These are phyloP conservation scores for Trinorchestia longiramus DNA, from an alignment of 1,140 invertebrate species.

Conservation along the genomic window DNA sequence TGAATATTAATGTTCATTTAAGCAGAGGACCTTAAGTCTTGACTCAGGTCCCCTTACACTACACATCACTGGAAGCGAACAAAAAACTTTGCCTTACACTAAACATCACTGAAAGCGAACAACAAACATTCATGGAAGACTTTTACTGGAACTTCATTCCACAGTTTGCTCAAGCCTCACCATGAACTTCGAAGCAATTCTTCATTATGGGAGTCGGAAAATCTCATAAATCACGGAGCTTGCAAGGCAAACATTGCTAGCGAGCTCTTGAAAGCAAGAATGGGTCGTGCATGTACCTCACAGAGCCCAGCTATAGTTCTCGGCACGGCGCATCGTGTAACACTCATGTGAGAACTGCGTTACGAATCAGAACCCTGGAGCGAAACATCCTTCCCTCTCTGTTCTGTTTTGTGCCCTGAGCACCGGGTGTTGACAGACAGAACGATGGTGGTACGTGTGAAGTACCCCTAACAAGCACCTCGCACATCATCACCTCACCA, in stretches of 20 bases:
- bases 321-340: neutral
- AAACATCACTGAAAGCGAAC: neutral
- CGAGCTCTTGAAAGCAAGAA: neutral
- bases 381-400: neutral
- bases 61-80: too few species aligned
- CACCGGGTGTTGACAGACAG: constrained; percentile 26
- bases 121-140: too few species aligned
- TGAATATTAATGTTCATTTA: neutral
- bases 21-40: neutral
- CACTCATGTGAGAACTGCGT: constrained; percentile 16
- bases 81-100: too few species aligned
- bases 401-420: constrained; percentile 30
- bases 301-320: neutral
- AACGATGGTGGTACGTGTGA: constrained; percentile 44
- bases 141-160: neutral
- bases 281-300: neutral
- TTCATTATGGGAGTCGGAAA: neutral
- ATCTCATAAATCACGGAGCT: neutral
- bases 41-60: neutral
- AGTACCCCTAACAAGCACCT: constrained; percentile 41
- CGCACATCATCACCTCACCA: constrained; percentile 18
- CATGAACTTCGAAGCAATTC: neutral
- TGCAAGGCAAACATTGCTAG: neutral
- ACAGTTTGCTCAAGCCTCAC: neutral
- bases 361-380: constrained; percentile 26